Evolutionary conservation across 2,797 vertebrate genomes (phyloP).

Genomic region (Astyanax mexicanus): DNA sequence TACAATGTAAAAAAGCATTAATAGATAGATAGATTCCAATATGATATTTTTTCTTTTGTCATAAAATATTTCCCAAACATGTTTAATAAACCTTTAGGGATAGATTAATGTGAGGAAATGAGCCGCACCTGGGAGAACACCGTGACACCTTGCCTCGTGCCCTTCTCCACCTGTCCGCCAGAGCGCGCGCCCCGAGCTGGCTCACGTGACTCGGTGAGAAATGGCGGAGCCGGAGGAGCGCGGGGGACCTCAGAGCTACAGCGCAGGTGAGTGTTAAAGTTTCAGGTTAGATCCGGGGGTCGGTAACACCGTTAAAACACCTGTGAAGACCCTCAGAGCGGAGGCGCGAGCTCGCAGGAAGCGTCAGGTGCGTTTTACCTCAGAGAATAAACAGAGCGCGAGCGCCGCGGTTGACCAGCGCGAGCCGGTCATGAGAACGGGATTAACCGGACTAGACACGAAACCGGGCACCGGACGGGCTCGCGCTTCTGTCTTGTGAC

Average conservation of each 20-base stretch:
- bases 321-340: background rate
- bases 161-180: slow-evolving; percentile 71
- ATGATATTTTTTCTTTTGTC: too few relatives aligned
- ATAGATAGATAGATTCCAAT: too few relatives aligned
- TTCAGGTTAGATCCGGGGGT: background rate
- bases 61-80: too few relatives aligned
- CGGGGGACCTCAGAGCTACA: slow-evolving; percentile 76
- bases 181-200: slow-evolving; percentile 68
- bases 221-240: slow-evolving; percentile 84
- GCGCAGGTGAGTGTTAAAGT: slow-evolving; percentile 76
- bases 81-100: too few relatives aligned
- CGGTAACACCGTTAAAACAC: background rate
- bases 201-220: slow-evolving; percentile 82
- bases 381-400: slow-evolving; percentile 22
- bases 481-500: too few relatives aligned
- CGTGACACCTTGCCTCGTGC: background rate
- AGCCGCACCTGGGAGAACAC: background rate
- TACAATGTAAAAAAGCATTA: too few relatives aligned
- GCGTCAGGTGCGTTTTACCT: slow-evolving; percentile 1
- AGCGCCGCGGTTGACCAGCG: background rate
- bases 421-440: slow-evolving; percentile 72
- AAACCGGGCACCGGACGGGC: background rate
- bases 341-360: background rate
- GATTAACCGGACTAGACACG: slow-evolving; percentile 74
- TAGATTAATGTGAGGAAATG: background rate